phyloP scores from a whole-genome alignment of 2,113 vertebrate species.

The Tor tambroides region DNA sequence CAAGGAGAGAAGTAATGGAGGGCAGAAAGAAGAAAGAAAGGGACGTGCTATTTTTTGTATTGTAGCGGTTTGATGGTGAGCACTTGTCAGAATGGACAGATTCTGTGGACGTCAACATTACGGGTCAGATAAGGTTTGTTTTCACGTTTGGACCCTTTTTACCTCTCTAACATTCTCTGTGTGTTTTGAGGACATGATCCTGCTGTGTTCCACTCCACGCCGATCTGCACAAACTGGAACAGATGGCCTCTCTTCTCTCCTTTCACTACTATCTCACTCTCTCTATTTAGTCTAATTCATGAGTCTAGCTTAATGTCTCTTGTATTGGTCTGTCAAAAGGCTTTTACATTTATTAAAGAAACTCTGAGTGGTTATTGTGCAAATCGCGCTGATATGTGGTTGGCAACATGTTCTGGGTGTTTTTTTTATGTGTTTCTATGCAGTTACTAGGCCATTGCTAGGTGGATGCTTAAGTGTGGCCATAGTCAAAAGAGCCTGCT shows the following conservation, averaged over 20 bases:
- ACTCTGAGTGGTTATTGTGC: background rate
- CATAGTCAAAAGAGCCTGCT: background rate
- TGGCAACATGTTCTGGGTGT: background rate
- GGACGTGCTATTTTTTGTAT: background rate
- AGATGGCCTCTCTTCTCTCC: conserved; percentile 44
- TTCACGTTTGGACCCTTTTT: conserved; percentile 46
- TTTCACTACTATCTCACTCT: conserved; percentile 35
- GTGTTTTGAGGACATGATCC: conserved; percentile 46
- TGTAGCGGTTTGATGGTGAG: background rate
- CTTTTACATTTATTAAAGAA: background rate
- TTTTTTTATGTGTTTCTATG: background rate
- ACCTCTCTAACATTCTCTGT: background rate
- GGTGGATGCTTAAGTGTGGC: background rate
- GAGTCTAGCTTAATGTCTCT: conserved; percentile 1
- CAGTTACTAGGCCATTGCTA: background rate
- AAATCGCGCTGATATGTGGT: background rate
- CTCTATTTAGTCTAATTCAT: conserved; percentile 34
- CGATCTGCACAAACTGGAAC: conserved; percentile 49
- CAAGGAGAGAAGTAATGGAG: background rate
- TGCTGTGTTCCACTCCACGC: conserved; percentile 48
- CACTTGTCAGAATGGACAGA: conserved; percentile 1
- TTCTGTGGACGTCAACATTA: background rate
- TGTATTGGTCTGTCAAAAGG: background rate
- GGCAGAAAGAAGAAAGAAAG: background rate
- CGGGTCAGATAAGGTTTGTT: conserved; percentile 42